Base-by-base conservation (phyloP, 2,888 invertebrate genomes). In the Spodoptera littoralis region DNA sequence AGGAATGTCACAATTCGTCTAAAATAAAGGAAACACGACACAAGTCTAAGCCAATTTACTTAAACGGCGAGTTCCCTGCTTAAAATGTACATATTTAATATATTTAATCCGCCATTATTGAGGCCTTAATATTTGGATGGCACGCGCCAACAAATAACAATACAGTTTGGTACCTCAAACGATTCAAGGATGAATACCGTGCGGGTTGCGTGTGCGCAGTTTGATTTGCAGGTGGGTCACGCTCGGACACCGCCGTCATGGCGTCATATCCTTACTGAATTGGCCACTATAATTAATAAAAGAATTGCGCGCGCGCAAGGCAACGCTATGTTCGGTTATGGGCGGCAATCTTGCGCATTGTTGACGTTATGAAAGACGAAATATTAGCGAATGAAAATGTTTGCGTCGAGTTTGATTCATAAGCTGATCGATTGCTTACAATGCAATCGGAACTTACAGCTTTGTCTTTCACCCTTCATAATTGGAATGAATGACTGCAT, bases 201-300 rank as follows among this genome's bases (percentile, higher is more conserved):
- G 90, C 88, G 87, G 85, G 70, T 69, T 73, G 73, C 70, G 70
- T 76, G 88, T 72, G 58, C 58, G 84, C 84, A 81, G 87, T 85
- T 80, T 81, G 83, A 90, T 94, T 92, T 84, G 92, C 88, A 94
- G 91, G 90, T 89, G 85, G 88, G 82, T 92, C 94, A 94, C 94
- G 94, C 89, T 83, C 90, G 77, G 77, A 75, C 87, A 86, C 85
- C 85, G 87, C 84, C 88, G 84, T 83, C 87, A 89, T 92, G 92
- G 89, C 93, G 92, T 94, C 94, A 94, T 92, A 94, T 94, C 94
- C 94, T 93, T 88, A 70, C 89, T 84, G 87, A 91, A 92, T 93
- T 93, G 92, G 93, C 83, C 86, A 90, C 86, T 81, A 85, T 89
- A 92, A 93, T 94, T 93, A 94, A 93, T 94, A 93, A 94, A 93